Base-by-base conservation (phyloP, 1,140 invertebrate species). In the Eriocheir sinensis region DNA sequence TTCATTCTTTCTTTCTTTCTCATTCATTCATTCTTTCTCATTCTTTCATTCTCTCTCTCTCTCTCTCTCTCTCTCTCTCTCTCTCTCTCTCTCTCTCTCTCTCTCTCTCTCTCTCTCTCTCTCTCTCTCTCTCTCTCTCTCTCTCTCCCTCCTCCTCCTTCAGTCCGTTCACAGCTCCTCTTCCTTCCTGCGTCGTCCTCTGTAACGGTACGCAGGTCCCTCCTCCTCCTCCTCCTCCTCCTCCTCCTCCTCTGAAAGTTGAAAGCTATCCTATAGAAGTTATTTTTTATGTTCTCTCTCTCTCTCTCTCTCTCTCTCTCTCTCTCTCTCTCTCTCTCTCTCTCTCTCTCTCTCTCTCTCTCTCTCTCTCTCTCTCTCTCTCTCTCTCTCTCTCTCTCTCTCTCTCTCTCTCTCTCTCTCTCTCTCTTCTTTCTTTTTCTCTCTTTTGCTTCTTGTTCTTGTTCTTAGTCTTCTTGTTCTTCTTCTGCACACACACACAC, bases 101-200 rank as follows among this genome's bases (percentile, higher is more conserved):
- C 79, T 80, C 79, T 80, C 79, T 80, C 79, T 80, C 79, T 80
- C 79, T 80, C 85, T 86, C 85, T 86, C 85, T 86, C 85, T 85
- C 81, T 85, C 81, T 85, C 81, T 85, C 81, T 85, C 81, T 85
- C 81, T 85, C 81, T 85, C 81, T 85, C 85, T 86, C 85, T 88
- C 85, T 88, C 85, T 88, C 85, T 88, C 85, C 3, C 12, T 38
- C 36, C 85, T 21, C 21, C 27, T 27, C 21, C 21, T 27, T n/a
- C 60, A 6, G 6, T 72, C 60, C 4, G 60, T 72, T 21, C 60
- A 72, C 60, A 4, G 60, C 60, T n/a, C 60, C 27, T n/a, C 60
- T 72, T 72, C 48, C 60, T 72, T 72, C 60, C 60, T 72, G 60
- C 27, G 60, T 72, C 60, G 27, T 72, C 60, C 27, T 12, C n/a